Percentiles rank a stretch among this genome's conserved stretches.
These are phyloP conservation scores for Pardosa pseudoannulata DNA, from an alignment of 2,888 invertebrate genomes.

Conservation along the genomic window DNA sequence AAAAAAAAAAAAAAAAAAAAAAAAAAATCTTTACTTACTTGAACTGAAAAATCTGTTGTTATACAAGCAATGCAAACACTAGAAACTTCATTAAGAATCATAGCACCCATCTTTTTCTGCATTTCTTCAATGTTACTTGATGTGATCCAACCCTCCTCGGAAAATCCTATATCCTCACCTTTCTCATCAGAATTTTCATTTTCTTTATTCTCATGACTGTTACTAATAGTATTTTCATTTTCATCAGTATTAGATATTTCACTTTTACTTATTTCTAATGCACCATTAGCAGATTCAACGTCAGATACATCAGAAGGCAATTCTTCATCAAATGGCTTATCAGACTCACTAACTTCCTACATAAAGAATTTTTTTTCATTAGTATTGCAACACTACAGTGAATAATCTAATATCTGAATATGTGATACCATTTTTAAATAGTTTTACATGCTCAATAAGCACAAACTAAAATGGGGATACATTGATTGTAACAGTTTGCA, in stretches of 20 bases:
- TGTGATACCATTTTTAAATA: too few species aligned
- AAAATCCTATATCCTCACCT: slow-evolving; percentile 76
- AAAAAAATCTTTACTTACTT: too few species aligned
- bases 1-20: slow-evolving; percentile 9
- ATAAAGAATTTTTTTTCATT: too few species aligned
- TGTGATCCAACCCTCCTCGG: slow-evolving; percentile 87
- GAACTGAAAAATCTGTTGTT: slow-evolving; percentile 98
- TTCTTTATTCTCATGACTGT: not conserved
- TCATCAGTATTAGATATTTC: not conserved
- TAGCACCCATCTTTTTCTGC: slow-evolving; percentile 74
- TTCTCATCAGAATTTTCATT: slow-evolving; percentile 20
- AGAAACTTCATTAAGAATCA: slow-evolving; percentile 81
- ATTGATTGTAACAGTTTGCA: too few species aligned
- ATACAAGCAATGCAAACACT: slow-evolving; percentile 91
- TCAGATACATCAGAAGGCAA: too few species aligned
- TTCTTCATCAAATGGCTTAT: too few species aligned
- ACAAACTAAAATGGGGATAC: too few species aligned
- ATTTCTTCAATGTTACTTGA: slow-evolving; percentile 85
- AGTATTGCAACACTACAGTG: too few species aligned
- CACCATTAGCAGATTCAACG: not conserved
- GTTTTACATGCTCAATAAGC: too few species aligned
- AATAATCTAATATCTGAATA: too few species aligned
- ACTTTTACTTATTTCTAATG: not conserved
- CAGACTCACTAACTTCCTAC: too few species aligned
- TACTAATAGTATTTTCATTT: not conserved